These are phyloP conservation scores for Anoplius nigerrimus DNA, from an alignment of 2,888 invertebrate species.

Conservation along the genomic window DNA sequence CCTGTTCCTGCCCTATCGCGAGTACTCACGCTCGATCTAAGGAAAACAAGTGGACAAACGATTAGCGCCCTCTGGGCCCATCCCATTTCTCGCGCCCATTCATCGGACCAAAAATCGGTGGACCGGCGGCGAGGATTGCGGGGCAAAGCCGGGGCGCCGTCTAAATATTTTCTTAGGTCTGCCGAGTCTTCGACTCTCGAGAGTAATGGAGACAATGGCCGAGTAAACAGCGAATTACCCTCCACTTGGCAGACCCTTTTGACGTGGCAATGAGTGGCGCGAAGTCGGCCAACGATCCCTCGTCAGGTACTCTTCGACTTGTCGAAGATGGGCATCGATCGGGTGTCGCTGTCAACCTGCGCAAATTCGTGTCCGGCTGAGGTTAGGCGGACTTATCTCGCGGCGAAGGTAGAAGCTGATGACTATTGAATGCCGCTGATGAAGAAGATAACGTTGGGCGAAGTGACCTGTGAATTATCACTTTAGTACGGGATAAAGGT, in stretches of 20 bases:
- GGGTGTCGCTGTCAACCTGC: background rate
- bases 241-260: too few species aligned
- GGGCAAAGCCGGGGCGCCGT: background rate
- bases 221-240: background rate
- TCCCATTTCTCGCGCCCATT: too few species aligned
- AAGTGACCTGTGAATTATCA: too few species aligned
- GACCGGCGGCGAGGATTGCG: background rate
- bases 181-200: conserved; percentile 15
- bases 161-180: conserved; percentile 39
- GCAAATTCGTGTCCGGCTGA: too few species aligned
- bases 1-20: conserved; percentile 3
- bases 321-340: conserved; percentile 1
- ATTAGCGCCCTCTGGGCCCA: too few species aligned
- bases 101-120: background rate
- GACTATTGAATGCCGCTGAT: too few species aligned
- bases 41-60: conserved; percentile 38
- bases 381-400: too few species aligned
- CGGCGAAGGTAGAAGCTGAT: too few species aligned
- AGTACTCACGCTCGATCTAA: conserved; percentile 46
- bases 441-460: too few species aligned
- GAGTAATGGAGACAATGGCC: conserved; percentile 27
- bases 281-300: conserved; percentile 6
- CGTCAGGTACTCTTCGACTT: conserved; percentile 13
- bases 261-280: too few species aligned
- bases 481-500: too few species aligned